Evolutionary conservation across 1,140 invertebrate genomes (phyloP).

Genomic region (Halesus radiatus): DNA sequence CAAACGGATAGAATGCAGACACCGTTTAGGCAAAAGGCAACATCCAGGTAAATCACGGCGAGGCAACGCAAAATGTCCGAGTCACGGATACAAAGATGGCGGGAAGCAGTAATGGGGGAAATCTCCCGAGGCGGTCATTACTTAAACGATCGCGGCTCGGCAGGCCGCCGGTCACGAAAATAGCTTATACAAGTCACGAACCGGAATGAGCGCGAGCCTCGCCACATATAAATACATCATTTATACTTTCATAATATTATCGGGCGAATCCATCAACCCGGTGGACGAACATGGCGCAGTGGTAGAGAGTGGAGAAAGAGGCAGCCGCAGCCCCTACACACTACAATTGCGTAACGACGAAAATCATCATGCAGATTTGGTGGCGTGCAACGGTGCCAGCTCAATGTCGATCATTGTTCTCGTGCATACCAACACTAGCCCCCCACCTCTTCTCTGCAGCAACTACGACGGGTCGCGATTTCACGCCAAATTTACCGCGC

Average conservation of each 20-base stretch:
- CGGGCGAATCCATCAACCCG: conserved; percentile 28
- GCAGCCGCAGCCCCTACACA: neutral
- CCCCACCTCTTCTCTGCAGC: too few species aligned
- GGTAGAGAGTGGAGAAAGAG: neutral
- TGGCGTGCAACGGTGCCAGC: neutral
- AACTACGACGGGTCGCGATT: neutral
- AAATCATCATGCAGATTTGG: neutral
- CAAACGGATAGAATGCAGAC: neutral
- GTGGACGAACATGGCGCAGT: neutral
- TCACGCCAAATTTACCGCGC: too few species aligned
- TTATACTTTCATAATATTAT: conserved; percentile 36
- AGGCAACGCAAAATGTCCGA: conserved; percentile 18
- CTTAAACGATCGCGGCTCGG: conserved; percentile 37
- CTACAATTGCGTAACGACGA: conserved; percentile 7
- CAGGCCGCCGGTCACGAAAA: conserved; percentile 48
- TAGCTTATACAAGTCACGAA: conserved; percentile 52
- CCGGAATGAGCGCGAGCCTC: conserved; percentile 45
- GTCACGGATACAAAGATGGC: conserved; percentile 41
- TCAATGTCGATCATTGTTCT: neutral
- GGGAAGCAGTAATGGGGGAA: conserved; percentile 33
- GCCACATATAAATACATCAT: conserved; percentile 37
- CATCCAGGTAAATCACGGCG: conserved; percentile 21
- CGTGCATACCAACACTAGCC: too few species aligned
- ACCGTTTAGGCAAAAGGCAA: neutral
- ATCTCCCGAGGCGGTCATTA: conserved; percentile 43